Evolutionary conservation across 2,888 invertebrate genomes (phyloP), one percentile per base, ranked within the genome.

Genomic region (Rapana venosa): DNA sequence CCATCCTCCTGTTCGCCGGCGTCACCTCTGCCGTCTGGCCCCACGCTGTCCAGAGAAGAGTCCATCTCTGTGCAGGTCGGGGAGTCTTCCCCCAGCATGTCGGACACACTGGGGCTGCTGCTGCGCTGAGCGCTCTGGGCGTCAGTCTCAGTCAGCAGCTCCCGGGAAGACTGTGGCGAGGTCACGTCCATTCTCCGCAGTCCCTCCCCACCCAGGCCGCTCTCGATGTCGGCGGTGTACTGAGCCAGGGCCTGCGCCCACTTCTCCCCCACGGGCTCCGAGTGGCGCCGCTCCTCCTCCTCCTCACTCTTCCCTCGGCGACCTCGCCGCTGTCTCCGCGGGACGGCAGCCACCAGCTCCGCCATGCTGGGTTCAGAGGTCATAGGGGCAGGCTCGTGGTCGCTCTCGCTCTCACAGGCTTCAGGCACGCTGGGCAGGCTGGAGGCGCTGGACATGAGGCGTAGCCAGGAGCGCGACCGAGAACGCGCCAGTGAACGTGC

Each of bases 351-450:
- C 36, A 90, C 89, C 79, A 90, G 89, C 87, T 88, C 88, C 56
- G 91, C 83, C 88, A 92, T 91, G 81, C 90, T 87, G 17, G 91
- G 90, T 30, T 90, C 91, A 70, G 91, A 92, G 58, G 88, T 86
- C 35, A 79, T 79, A n/a, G 81, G 17, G 6, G 61, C 32, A 22
- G n/a, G 56, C 20, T 90, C 86, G 58, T 81, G 83, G 5, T 91
- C 91, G 22, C 61, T 47, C 61, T 91, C 92, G 32, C 92, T 92
- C 90, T 95, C 95, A 81, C 93, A 84, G 32, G 93, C 93, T 90
- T 95, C 95, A 56, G 95, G 95, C 32, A 95, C 95, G 93, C 94
- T 95, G 30, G 94, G 94, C 74, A 95, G 90, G 90, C 93, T 94
- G 13, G 93, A 93, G 81, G 93, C 93, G 92, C 95, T 94, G 61